Conservation (phyloP, 2,113 vertebrate species). For the Phalacrocorax brasilianus region DNA sequence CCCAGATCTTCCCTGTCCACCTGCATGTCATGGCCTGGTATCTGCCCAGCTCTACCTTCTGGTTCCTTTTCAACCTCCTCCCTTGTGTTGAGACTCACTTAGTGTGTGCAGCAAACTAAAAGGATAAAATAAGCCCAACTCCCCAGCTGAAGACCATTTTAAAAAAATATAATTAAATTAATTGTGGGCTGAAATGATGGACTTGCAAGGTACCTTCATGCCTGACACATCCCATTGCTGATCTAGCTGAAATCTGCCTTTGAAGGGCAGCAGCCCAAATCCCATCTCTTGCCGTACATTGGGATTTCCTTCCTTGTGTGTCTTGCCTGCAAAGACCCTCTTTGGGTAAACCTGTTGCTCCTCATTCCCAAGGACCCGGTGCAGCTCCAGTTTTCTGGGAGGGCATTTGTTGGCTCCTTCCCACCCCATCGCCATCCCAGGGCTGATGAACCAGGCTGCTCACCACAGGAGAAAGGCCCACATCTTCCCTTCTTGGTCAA, state of each 20-base stretch:
- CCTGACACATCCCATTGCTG: neutral
- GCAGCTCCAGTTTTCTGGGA: neutral
- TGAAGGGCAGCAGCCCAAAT: neutral
- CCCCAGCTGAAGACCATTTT: neutral
- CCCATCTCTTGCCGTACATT: neutral
- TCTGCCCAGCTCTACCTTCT: neutral
- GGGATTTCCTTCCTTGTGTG: neutral
- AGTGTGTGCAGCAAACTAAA: fast-evolving
- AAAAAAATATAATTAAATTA: neutral
- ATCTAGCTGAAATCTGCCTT: neutral
- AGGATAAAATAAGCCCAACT: neutral
- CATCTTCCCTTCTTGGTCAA: neutral
- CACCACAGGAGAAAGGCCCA: fast-evolving
- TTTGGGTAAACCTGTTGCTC: neutral
- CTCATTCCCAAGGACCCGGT: fast-evolving
- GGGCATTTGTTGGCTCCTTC: neutral
- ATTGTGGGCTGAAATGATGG: neutral
- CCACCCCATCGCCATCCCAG: neutral
- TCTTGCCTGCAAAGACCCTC: neutral
- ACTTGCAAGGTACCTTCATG: fast-evolving
- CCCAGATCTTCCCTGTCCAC: neutral
- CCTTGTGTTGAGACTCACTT: neutral
- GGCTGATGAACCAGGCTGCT: neutral
- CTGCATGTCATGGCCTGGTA: neutral
- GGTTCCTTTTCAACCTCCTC: neutral